Evolutionary conservation across 2,113 vertebrate genomes (phyloP), one percentile per base, ranked within the genome.

Genomic region (Struthio camelus): DNA sequence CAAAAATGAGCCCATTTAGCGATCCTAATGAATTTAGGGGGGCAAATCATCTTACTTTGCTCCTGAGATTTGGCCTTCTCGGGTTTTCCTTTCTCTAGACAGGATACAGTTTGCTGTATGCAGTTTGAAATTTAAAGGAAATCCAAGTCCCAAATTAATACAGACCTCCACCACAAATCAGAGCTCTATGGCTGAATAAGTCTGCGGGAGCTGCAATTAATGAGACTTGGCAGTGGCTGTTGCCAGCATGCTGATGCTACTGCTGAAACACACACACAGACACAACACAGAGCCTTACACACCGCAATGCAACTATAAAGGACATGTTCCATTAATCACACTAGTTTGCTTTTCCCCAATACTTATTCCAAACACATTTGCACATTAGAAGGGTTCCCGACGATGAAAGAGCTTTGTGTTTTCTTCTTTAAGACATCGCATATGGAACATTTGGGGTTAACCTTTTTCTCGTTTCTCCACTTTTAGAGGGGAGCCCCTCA

Each of bases 201-300:
- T 95, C 97, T 89, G 94, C 89, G 38, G 97, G 97, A 97, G 96
- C 64, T 95, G 85, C 96, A 94, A 89, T 94, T 97, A 97, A 97
- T 97, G 97, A 97, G 97, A 85, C 93, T 94, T 96, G 96, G 95
- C 95, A 95, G 95, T 91, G 89, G 90, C 80, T 95, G 91, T 92
- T 96, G 93, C 94, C 97, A 97, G 96, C 96, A 92, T 94, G 97
- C 87, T 94, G 73, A 87, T 32, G 83, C 91, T 91, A 15, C 90
- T 61, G 56, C 92, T 90, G 96, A 91, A 96, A 92, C 56, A 38
- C 30, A n/a, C 75, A 62, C 91, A 69, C 54, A 86, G 56, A 73
- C 85, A 89, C 88, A 90, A 73, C 89, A 95, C 80, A 93, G 66
- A 95, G 87, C 75, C 88, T 58, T 76, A 46, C 53, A 44, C 89